Evolutionary conservation across 2,113 vertebrate species (phyloP), one percentile per base, ranked within the genome.

Genomic region (Hassar affinis): DNA sequence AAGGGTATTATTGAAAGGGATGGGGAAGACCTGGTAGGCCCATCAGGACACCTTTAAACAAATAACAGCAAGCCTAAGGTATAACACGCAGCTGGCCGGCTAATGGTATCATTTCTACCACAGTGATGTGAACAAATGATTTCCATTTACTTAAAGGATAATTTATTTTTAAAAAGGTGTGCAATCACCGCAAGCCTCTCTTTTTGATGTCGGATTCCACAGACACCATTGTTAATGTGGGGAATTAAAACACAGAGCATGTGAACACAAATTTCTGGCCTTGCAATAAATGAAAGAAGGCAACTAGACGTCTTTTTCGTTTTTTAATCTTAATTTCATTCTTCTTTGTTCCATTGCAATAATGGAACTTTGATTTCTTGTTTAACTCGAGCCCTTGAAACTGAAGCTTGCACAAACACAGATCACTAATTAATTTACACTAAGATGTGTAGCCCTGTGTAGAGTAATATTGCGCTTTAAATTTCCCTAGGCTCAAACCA

Each of bases 211-310:
- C 51, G 82, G 66, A 74, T 64, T 84, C 62, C 30, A 54, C 45
- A n/a, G 64, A n/a, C n/a, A n/a, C n/a, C n/a, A n/a, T n/a, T n/a
- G n/a, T n/a, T n/a, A n/a, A n/a, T n/a, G n/a, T n/a, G n/a, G n/a
- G n/a, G n/a, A n/a, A n/a, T n/a, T n/a, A n/a, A n/a, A n/a, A n/a
- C n/a, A 35, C 20, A 85, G 64, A 79, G 78, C 69, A 27, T 22
- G 35, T 71, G 86, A 85, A 87, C 76, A 78, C 81, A 83, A 85
- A 87, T 80, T 57, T 78, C 33, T 54, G n/a, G 59, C 59, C 45
- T 82, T 75, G 51, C 75, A 79, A 68, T 51, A 25, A 74, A 80
- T 61, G 69, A 87, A 81, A 84, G 76, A 56, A 54, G 71, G 72
- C n/a, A 82, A 45, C 57, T 56, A 62, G 84, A 38, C 30, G n/a